A percentile compares a stretch with the other conserved stretches of the same genome.
Evolutionary conservation across 2,888 invertebrate species (phyloP).

Genomic region (Sphaerophoria taeniata): DNA sequence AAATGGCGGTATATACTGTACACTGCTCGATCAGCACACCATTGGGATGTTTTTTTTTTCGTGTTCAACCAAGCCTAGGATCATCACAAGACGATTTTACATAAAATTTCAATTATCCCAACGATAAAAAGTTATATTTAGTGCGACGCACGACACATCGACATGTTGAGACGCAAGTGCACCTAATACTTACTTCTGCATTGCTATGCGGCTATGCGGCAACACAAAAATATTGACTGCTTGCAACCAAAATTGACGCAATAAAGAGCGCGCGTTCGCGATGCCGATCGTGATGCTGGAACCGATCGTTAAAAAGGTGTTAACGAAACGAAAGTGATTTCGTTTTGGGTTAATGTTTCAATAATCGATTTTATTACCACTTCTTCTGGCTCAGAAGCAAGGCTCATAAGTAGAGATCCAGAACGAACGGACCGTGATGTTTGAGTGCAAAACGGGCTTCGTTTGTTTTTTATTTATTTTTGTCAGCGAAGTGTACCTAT

Average conservation of each 20-base stretch:
- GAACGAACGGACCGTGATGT: slow-evolving; percentile 29
- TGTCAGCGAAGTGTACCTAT: neutral
- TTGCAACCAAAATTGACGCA: slow-evolving; percentile 65
- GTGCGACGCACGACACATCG: slow-evolving; percentile 13
- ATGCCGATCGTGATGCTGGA: slow-evolving; percentile 68
- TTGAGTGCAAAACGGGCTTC: slow-evolving; percentile 34
- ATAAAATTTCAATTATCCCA: slow-evolving; percentile 74
- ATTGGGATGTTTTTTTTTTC: slow-evolving; percentile 54
- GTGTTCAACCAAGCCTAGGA: slow-evolving; percentile 61
- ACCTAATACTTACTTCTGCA: neutral
- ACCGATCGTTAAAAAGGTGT: slow-evolving; percentile 78
- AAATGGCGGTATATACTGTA: slow-evolving; percentile 1
- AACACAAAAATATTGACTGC: slow-evolving; percentile 43
- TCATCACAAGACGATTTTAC: slow-evolving; percentile 72
- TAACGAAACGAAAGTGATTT: slow-evolving; percentile 78
- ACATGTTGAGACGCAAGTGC: slow-evolving; percentile 26
- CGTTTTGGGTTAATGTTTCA: slow-evolving; percentile 75
- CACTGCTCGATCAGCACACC: neutral
- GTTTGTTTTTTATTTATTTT: neutral
- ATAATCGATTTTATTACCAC: slow-evolving; percentile 74
- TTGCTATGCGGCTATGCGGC: neutral
- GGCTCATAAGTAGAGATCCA: neutral
- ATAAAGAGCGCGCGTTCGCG: slow-evolving; percentile 60
- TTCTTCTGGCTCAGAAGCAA: slow-evolving; percentile 62
- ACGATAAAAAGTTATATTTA: slow-evolving; percentile 54